Evolutionary conservation across 2,797 vertebrate species (phyloP), one percentile per base, ranked within the genome.

Genomic region (Okamejei kenojei): DNA sequence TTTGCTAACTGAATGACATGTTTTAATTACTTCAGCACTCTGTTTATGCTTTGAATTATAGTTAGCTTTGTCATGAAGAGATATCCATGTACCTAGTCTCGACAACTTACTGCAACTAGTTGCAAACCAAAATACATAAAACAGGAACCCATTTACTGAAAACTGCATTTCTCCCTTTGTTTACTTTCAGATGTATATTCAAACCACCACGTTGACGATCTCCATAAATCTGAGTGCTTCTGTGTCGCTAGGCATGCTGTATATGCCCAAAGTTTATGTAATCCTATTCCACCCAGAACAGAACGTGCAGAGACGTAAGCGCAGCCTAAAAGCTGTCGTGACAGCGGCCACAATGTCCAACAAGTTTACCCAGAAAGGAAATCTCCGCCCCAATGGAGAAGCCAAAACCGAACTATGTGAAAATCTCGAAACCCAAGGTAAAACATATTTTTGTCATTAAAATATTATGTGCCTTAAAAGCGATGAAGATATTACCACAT

Each of bases 201-300:
- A 99, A 96, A 99, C 98, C 86, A 99, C 98, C 86, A 98, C 98
- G 54, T 96, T 99, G 96, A 99, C 98, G 94, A 98, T 99, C 95
- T 99, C 98, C 0, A 98, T 99, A 94, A 99, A 98, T 96, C 97
- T 99, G 95, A 99, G 98, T 95, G 98, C 98, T 88, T 99, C 98
- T 0, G 98, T 99, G 95, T 98, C 98, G 93, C 97, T 99, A 96
- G 98, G 98, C 94, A 98, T 99, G 98, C 98, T 99, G 95, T 99
- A 99, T 96, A 97, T 99, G 98, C 98, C 98, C 93, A 99, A 99
- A 96, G 98, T 99, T 95, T 99, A 99, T 95, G 97, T 99, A 96
- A 98, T 99, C 95, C 98, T 99, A 95, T 97, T 99, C 96, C 98
- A 98, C 94, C 98, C 98, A 7, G 98, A 99, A 96, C 98, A 99